Percentiles rank a stretch among this genome's conserved stretches.
These are phyloP conservation scores for Thalpophila matura DNA, from an alignment of 2,888 invertebrate genomes.

Conservation along the genomic window DNA sequence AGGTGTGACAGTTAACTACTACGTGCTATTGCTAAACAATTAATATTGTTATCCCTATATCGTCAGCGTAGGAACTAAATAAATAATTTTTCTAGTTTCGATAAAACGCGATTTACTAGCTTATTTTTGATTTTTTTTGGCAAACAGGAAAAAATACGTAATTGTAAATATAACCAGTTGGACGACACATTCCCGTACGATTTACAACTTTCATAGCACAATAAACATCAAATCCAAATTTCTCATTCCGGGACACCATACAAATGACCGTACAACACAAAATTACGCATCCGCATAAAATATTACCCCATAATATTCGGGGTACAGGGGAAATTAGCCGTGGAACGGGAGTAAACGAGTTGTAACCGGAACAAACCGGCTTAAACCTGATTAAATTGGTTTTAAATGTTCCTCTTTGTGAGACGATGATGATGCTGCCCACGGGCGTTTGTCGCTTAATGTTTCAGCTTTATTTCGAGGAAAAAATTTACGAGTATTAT, in stretches of 20 bases:
- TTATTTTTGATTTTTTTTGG: too few relatives aligned
- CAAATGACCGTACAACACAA: constrained; percentile 37
- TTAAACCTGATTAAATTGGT: constrained; percentile 47
- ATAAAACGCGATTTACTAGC: too few relatives aligned
- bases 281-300: constrained; percentile 36
- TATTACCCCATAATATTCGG: constrained; percentile 32
- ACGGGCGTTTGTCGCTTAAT: constrained; percentile 26
- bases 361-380: constrained; percentile 45
- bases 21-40: too few relatives aligned
- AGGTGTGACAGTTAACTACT: too few relatives aligned
- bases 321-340: constrained; percentile 41
- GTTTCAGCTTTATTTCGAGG: constrained; percentile 20
- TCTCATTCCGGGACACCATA: constrained; percentile 11
- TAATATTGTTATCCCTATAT: too few relatives aligned
- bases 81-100: too few relatives aligned
- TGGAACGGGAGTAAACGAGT: constrained; percentile 50
- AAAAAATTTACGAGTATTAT: too few relatives aligned
- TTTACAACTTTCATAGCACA: background rate
- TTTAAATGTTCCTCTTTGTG: constrained; percentile 51
- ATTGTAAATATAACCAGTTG: background rate
- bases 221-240: constrained; percentile 6
- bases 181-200: background rate
- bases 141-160: background rate
- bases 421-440: constrained; percentile 26
- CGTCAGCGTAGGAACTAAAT: too few relatives aligned